Conservation (phyloP, 2,113 vertebrate genomes). For the Plestiodon gilberti region DNA sequence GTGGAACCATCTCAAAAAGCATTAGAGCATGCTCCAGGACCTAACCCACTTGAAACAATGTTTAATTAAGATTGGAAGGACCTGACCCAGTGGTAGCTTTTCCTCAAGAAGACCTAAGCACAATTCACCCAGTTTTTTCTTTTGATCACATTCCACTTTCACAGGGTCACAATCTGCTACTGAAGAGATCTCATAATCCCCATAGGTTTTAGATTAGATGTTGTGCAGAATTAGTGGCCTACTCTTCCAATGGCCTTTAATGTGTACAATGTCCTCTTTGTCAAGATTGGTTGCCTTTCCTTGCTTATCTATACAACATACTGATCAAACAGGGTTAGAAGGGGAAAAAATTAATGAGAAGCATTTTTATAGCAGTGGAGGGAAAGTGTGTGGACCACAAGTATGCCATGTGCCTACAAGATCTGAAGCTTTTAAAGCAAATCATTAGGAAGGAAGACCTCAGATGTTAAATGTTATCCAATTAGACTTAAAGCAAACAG, state of each 20-base stretch:
- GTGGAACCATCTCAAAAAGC: neutral
- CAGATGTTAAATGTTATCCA: conserved; percentile 78
- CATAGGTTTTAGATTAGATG: conserved; percentile 54
- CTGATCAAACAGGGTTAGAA: conserved; percentile 45
- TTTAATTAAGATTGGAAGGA: neutral
- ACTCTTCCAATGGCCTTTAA: conserved; percentile 1
- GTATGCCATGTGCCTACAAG: conserved; percentile 52
- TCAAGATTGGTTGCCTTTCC: conserved; percentile 11
- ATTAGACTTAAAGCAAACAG: conserved; percentile 74
- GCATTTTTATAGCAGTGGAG: conserved; percentile 47
- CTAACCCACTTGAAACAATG: conserved; percentile 21
- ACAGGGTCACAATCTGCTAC: conserved; percentile 16
- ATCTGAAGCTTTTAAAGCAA: conserved; percentile 26
- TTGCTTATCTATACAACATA: conserved; percentile 18
- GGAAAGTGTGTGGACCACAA: conserved; percentile 55
- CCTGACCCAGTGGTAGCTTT: neutral
- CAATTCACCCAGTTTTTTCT: conserved; percentile 43
- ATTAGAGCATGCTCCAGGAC: neutral
- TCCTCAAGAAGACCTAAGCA: conserved; percentile 24
- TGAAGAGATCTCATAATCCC: conserved; percentile 36
- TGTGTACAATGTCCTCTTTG: conserved; percentile 33
- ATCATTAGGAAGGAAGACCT: conserved; percentile 42
- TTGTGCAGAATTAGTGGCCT: conserved; percentile 49
- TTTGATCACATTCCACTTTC: conserved; percentile 49
- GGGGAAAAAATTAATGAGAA: conserved; percentile 55